A percentile compares a stretch with the other conserved stretches of the same genome.
phyloP scores from a whole-genome alignment of 2,888 invertebrate genomes.

The Candidula unifasciata region DNA sequence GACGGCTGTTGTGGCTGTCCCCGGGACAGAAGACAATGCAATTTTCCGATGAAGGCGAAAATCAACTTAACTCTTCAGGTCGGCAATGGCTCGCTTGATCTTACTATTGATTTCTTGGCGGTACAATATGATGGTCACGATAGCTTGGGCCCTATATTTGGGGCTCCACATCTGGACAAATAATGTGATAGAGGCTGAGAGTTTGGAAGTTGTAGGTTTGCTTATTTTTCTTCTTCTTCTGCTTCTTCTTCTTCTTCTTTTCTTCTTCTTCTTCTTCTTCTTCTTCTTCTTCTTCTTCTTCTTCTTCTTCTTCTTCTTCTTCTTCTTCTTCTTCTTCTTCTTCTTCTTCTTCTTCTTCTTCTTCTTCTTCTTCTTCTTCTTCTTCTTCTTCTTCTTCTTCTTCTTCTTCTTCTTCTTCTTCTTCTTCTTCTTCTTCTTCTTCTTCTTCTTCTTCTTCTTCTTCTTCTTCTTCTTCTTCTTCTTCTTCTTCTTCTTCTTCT shows the following conservation, averaged over 20 bases:
- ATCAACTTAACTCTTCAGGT: constrained; percentile 48
- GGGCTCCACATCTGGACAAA: background rate
- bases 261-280: too few relatives aligned
- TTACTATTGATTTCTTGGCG: constrained; percentile 42
- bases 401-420: constrained; percentile 9
- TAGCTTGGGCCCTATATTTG: too few relatives aligned
- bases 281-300: background rate
- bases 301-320: constrained; percentile 34
- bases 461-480: constrained; percentile 21
- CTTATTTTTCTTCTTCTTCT: too few relatives aligned
- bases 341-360: constrained; percentile 10
- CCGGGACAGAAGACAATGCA: constrained; percentile 47
- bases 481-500: background rate
- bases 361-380: constrained; percentile 27
- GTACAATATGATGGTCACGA: constrained; percentile 41
- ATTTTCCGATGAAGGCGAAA: constrained; percentile 50
- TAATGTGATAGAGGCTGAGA: too few relatives aligned
- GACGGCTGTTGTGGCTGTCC: constrained; percentile 41
- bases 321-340: constrained; percentile 20
- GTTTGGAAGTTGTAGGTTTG: too few relatives aligned
- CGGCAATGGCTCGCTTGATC: constrained; percentile 51
- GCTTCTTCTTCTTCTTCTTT: too few relatives aligned
- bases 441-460: background rate
- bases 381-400: constrained; percentile 7
- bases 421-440: background rate